Percentiles rank a stretch among this genome's conserved stretches.
These are phyloP conservation scores for Gasterosteus nipponicus DNA, from an alignment of 2,113 vertebrate species.

Conservation along the genomic window DNA sequence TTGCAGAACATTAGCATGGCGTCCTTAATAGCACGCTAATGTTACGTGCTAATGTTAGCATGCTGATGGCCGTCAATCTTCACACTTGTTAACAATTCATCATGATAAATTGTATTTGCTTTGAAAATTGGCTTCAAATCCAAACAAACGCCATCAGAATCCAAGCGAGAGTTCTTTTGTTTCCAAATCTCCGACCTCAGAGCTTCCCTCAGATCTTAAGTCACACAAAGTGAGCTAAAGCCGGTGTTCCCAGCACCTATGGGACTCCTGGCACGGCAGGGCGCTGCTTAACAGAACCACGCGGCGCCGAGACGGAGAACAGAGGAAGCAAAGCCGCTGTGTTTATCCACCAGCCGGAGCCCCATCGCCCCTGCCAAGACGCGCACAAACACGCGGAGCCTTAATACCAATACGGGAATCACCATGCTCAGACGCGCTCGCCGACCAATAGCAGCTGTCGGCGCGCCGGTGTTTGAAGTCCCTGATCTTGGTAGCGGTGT, in stretches of 20 bases:
- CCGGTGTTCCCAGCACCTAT: too few relatives aligned
- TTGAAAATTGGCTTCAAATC: neutral
- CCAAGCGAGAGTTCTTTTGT: neutral
- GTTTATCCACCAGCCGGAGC: constrained; percentile 65
- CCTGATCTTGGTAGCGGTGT: constrained; percentile 73
- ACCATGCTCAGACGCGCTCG: constrained; percentile 28
- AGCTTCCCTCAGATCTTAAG: constrained; percentile 15
- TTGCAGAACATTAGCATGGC: too few relatives aligned
- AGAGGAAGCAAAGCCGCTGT: constrained; percentile 35
- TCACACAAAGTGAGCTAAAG: constrained; percentile 26
- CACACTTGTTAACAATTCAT: neutral
- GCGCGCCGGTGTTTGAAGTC: constrained; percentile 75
- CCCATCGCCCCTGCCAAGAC: too few relatives aligned
- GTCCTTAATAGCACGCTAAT: too few relatives aligned
- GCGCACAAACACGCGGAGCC: constrained; percentile 33
- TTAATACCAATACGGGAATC: constrained; percentile 57
- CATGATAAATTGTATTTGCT: neutral
- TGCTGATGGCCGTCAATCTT: neutral
- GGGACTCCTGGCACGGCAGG: too few relatives aligned
- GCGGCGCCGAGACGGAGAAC: neutral
- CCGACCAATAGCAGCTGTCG: constrained; percentile 34
- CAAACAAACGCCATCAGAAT: constrained; percentile 9
- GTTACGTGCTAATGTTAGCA: too few relatives aligned
- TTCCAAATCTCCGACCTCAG: neutral
- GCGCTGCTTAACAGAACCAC: too few relatives aligned